These are phyloP conservation scores for Phymatocera aterrima DNA, from an alignment of 2,888 invertebrate species.

Conservation along the genomic window DNA sequence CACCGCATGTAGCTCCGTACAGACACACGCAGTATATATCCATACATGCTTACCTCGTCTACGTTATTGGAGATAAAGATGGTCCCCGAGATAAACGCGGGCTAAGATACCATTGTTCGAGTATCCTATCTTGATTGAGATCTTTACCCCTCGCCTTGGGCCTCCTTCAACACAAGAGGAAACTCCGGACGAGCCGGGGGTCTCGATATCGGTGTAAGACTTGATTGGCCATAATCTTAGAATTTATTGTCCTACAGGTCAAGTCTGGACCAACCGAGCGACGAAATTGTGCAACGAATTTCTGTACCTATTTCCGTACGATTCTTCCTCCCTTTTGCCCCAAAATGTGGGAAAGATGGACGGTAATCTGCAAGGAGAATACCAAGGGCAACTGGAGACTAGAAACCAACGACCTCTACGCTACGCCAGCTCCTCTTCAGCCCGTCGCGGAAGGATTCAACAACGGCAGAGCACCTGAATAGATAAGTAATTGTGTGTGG, in stretches of 20 bases:
- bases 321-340: too few relatives aligned
- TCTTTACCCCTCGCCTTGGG: slow-evolving; percentile 59
- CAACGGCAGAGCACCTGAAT: too few relatives aligned
- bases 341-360: too few relatives aligned
- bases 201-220: slow-evolving; percentile 1
- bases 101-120: slow-evolving; percentile 64
- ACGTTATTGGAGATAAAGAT: slow-evolving; percentile 45
- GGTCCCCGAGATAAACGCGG: slow-evolving; percentile 59
- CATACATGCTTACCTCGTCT: neutral
- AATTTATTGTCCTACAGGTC: neutral
- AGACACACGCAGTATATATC: neutral
- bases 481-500: slow-evolving; percentile 61
- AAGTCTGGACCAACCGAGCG: too few relatives aligned
- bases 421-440: neutral
- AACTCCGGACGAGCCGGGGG: neutral
- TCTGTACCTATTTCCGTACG: too few relatives aligned
- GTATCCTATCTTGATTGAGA: slow-evolving; percentile 68
- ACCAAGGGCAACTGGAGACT: neutral
- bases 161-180: neutral
- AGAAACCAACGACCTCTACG: neutral
- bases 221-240: slow-evolving; percentile 37
- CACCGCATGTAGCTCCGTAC: neutral
- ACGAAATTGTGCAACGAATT: too few relatives aligned
- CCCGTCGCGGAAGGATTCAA: slow-evolving; percentile 24
- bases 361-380: too few relatives aligned